These are phyloP conservation scores for Machaerirhynchus nigripectus DNA, from an alignment of 2,113 vertebrate genomes.

Conservation along the genomic window DNA sequence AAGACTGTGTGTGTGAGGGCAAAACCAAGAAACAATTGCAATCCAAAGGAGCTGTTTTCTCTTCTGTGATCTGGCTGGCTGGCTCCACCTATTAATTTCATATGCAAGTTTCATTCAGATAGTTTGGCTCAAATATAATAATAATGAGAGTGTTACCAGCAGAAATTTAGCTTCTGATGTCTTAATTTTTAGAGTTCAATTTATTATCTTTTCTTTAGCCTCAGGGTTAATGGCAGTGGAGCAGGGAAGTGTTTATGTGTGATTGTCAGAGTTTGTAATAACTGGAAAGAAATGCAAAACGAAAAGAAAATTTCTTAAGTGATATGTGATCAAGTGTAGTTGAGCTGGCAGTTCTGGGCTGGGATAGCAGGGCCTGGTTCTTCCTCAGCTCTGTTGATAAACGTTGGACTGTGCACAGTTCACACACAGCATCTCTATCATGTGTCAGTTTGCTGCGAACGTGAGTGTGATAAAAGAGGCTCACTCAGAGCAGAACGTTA, in stretches of 20 bases:
- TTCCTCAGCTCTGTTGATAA: background rate
- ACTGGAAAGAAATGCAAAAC: background rate
- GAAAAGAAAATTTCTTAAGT: background rate
- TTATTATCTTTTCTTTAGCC: background rate
- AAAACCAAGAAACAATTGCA: background rate
- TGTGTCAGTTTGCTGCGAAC: background rate
- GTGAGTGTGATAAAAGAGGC: background rate
- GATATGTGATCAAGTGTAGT: background rate
- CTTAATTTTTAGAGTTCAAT: background rate
- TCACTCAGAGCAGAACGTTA: background rate
- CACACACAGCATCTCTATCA: background rate
- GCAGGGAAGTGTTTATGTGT: accelerated
- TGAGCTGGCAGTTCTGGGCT: background rate
- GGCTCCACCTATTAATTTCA: background rate
- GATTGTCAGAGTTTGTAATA: background rate
- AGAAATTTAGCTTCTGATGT: background rate
- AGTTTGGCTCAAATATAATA: background rate
- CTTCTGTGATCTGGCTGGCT: background rate
- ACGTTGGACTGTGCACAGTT: background rate
- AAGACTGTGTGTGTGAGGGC: background rate
- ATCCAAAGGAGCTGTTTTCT: background rate
- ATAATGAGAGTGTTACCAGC: background rate
- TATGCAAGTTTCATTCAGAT: background rate
- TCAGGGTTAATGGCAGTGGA: background rate
- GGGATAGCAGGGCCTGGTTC: background rate